These are phyloP conservation scores for Drosophila kepulauana DNA, from an alignment of 1,140 invertebrate genomes.

Conservation along the genomic window DNA sequence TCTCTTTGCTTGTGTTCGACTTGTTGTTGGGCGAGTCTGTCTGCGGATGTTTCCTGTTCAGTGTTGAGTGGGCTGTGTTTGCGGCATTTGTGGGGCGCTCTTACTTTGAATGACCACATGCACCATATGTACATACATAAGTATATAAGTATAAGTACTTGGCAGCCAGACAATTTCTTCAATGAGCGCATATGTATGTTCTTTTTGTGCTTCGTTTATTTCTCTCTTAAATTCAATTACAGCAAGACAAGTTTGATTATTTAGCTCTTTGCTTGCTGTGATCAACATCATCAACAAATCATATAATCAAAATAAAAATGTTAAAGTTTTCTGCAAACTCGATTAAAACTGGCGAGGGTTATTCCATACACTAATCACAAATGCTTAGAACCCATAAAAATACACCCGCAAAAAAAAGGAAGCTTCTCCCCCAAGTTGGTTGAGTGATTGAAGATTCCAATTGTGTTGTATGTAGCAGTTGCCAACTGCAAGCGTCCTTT, in stretches of 20 bases:
- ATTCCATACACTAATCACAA: background rate
- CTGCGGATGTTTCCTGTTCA: slow-evolving; percentile 11
- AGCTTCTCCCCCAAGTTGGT: background rate
- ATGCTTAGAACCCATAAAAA: background rate
- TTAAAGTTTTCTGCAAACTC: too few relatives aligned
- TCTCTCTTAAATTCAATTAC: slow-evolving; percentile 9
- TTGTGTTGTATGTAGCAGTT: background rate
- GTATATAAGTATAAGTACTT: background rate
- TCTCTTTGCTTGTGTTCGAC: slow-evolving; percentile 15
- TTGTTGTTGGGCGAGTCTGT: slow-evolving; percentile 17
- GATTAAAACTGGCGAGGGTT: too few relatives aligned
- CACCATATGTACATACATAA: background rate
- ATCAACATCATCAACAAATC: too few relatives aligned
- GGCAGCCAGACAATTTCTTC: background rate
- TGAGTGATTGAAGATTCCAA: background rate
- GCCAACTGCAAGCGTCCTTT: background rate
- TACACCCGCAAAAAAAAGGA: background rate
- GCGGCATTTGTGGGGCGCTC: background rate
- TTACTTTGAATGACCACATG: background rate
- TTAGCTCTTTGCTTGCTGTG: too few relatives aligned
- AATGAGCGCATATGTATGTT: background rate
- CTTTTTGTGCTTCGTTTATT: background rate
- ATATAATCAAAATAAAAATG: too few relatives aligned
- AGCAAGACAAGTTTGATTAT: background rate
- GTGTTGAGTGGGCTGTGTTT: slow-evolving; percentile 11